Evolutionary conservation across 2,888 invertebrate genomes (phyloP), one percentile per base, ranked within the genome.

Genomic region (Mallateleia sp.): DNA sequence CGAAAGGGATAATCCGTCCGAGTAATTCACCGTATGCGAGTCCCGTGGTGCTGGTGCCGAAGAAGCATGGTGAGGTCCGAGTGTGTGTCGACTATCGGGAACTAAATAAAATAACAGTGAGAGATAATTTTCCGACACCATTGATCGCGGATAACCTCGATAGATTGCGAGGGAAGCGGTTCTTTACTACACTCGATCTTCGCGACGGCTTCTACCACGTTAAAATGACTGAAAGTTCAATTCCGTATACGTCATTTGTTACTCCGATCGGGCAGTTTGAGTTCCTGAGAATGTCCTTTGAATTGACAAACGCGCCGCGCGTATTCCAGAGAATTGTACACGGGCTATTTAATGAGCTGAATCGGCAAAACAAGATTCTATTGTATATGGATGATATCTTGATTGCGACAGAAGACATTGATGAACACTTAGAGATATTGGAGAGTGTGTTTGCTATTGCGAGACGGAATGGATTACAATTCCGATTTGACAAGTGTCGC

Each of bases 71-170:
- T 6, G 78, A 67, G 6, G 15, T 58, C 20, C 67, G 78, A 7
- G 7, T 78, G 0, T 78, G 77, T 32, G n/a, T 45, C 0, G 66
- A 77, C 32, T 67, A 52, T n/a, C 38, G 78, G 5, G 67, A 28
- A 22, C 6, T 71, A 50, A 71, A 71, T 54, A 71, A 71, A 54
- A 71, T 71, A 1, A 71, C 54, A 6, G 69, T 71, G 1, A 71
- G 54, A 32, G 52, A 71, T 22, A 71, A 71, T 71, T 71, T 71
- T 34, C 69, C 69, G 7, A 58, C 52, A 14, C 74, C 20, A 8
- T 25, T 81, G 32, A 81, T 81, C 3, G 64, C 72, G 1, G 81
- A 81, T 15, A 52, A 72, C 22, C n/a, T 81, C 11, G 81, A 72
- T 56, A 24, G 22, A 24, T 72, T 81, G 25, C 24, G 25, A 15